These are phyloP conservation scores for Henricia sp. DNA, from an alignment of 53 echinoderm and acorn worm genomes.

Conservation along the genomic window DNA sequence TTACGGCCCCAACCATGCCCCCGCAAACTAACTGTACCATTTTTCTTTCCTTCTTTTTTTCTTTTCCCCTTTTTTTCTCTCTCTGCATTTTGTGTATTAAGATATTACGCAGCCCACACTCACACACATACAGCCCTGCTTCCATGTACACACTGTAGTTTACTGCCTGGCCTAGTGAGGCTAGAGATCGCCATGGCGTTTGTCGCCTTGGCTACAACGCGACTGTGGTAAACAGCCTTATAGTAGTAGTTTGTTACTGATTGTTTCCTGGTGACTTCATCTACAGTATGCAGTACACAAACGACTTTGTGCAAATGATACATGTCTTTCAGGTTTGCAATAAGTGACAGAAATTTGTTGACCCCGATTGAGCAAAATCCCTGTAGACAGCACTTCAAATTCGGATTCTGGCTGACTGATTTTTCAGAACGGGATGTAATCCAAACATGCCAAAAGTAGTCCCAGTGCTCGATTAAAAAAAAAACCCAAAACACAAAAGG, in stretches of 20 bases:
- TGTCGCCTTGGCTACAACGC: conserved; percentile 57
- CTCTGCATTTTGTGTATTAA: conserved; percentile 76
- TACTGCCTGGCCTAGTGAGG: conserved; percentile 59
- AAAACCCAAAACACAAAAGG: no score
- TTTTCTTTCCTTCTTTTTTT: conserved; percentile 41
- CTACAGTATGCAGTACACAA: not conserved
- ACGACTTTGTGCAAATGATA: no score
- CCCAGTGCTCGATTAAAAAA: no score
- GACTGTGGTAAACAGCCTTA: conserved; percentile 58
- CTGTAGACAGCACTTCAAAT: no score
- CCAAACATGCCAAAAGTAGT: no score
- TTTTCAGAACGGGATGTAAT: no score
- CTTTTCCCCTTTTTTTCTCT: conserved; percentile 33
- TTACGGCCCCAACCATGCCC: conserved; percentile 19
- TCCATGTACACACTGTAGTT: conserved; percentile 54
- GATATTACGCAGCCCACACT: conserved; percentile 55
- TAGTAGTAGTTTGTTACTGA: conserved; percentile 56
- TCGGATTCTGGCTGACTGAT: no score
- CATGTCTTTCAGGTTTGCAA: not conserved
- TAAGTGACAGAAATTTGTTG: no score
- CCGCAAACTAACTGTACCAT: conserved; percentile 41
- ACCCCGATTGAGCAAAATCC: no score
- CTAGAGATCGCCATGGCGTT: conserved; percentile 56
- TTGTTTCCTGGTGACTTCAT: not conserved
- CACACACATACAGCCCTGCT: conserved; percentile 44